Percentiles rank a stretch among this genome's conserved stretches.
phyloP scores from a whole-genome alignment of 30 jellyfish, hydroid and myxozoan genomes.

The Aurelia sp. region DNA sequence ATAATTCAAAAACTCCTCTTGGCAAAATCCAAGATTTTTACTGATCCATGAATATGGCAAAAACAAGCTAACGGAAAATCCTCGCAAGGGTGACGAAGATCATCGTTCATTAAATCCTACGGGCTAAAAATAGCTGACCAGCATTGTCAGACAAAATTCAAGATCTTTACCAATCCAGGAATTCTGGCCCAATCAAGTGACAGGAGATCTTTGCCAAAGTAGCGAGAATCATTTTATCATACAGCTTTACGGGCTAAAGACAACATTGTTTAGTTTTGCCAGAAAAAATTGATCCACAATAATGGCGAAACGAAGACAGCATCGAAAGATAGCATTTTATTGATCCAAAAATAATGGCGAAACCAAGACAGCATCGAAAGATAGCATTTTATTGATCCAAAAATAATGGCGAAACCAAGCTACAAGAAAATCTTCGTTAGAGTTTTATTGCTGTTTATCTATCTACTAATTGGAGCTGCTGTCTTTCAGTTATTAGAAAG shows the following conservation, averaged over 20 bases:
- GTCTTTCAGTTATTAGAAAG: constrained; percentile 44
- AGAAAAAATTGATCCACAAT: too few relatives aligned
- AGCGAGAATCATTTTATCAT: too few relatives aligned
- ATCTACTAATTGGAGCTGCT: constrained; percentile 39
- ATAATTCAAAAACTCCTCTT: too few relatives aligned
- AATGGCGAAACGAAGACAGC: too few relatives aligned
- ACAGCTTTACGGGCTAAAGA: too few relatives aligned
- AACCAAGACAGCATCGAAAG: too few relatives aligned
- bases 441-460: not conserved
- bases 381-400: not conserved
- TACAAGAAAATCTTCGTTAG: constrained; percentile 16
- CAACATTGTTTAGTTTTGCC: too few relatives aligned
- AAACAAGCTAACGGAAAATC: constrained; percentile 13
- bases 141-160: not conserved
- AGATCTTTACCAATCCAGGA: not conserved
- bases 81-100: not conserved
- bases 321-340: too few relatives aligned
- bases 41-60: not conserved
- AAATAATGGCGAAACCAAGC: constrained; percentile 19
- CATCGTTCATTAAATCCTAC: too few relatives aligned
- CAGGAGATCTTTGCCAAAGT: constrained; percentile 6
- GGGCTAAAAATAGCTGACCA: too few relatives aligned
- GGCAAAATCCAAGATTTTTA: too few relatives aligned
- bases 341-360: too few relatives aligned
- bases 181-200: constrained; percentile 4